Evolutionary conservation across 1,140 invertebrate genomes (phyloP).

Genomic region (Drosophila punjabiensis): DNA sequence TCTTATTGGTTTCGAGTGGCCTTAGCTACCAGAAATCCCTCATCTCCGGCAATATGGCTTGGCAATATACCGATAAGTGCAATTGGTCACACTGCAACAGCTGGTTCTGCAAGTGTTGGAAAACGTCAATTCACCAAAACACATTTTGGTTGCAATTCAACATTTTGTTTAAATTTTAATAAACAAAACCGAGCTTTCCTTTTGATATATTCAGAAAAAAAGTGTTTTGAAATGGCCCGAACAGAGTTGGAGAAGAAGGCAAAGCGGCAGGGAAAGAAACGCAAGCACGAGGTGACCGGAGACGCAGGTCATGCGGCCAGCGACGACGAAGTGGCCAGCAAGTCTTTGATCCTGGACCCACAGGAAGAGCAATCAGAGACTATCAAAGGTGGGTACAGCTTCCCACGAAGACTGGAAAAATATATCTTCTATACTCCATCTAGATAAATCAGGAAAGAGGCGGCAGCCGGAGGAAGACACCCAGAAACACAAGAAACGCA

Average conservation of each 20-base stretch:
- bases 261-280: slow-evolving; percentile 68
- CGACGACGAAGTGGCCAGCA: slow-evolving; percentile 75
- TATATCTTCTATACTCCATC: not conserved
- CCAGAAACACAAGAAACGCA: slow-evolving; percentile 13
- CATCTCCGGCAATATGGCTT: not conserved
- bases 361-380: slow-evolving; percentile 4
- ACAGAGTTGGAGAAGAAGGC: slow-evolving; percentile 63
- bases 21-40: not conserved
- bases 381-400: slow-evolving; percentile 8
- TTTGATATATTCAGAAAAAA: not conserved
- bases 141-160: slow-evolving; percentile 15
- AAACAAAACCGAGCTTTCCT: not conserved
- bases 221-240: slow-evolving; percentile 59
- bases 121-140: not conserved
- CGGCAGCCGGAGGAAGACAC: not conserved
- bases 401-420: not conserved
- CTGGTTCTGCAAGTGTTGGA: slow-evolving; percentile 14
- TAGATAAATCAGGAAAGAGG: slow-evolving; percentile 12
- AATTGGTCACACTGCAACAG: not conserved
- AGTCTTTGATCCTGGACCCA: slow-evolving; percentile 71
- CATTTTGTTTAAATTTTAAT: slow-evolving; percentile 9
- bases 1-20: slow-evolving; percentile 8
- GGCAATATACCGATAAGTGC: no score
- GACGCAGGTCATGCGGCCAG: slow-evolving; percentile 12
- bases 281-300: slow-evolving; percentile 54